Evolutionary conservation across 2,797 vertebrate genomes (phyloP).

Genomic region (Fratercula arctica): DNA sequence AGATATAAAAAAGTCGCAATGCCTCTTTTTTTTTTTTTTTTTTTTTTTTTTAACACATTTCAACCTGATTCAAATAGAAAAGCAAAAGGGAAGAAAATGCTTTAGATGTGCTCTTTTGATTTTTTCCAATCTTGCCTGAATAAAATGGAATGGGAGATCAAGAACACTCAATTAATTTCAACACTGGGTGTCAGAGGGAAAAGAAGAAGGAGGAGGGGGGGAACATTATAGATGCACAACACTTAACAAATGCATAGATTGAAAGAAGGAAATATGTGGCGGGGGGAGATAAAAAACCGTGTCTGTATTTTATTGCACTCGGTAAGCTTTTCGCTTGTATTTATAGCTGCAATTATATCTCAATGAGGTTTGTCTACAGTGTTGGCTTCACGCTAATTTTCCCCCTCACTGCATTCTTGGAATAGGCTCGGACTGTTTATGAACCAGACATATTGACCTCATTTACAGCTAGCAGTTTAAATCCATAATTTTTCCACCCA

Average conservation of each 20-base stretch:
- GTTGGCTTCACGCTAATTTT: constrained; percentile 93
- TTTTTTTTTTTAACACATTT: constrained; percentile 71
- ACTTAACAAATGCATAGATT: constrained; percentile 81
- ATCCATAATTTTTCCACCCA: constrained; percentile 91
- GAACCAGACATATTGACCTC: constrained; percentile 97
- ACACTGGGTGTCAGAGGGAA: constrained; percentile 77
- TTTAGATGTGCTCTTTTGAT: constrained; percentile 84
- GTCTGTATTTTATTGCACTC: constrained; percentile 84
- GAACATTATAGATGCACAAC: constrained; percentile 75
- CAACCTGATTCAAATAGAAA: constrained; percentile 81
- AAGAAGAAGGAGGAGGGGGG: constrained; percentile 58
- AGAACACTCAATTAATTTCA: constrained; percentile 86
- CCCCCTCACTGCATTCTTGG: constrained; percentile 85
- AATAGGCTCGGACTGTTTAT: constrained; percentile 95
- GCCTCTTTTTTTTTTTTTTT: neutral
- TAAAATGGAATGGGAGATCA: constrained; percentile 84
- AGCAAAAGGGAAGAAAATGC: constrained; percentile 78
- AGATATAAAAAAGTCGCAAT: constrained; percentile 68
- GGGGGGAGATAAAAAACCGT: constrained; percentile 74
- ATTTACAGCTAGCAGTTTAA: constrained; percentile 93
- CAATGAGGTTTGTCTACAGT: constrained; percentile 91
- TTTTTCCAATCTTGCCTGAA: constrained; percentile 80
- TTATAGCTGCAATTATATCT: constrained; percentile 91
- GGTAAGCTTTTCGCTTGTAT: constrained; percentile 86
- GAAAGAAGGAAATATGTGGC: constrained; percentile 74